phyloP scores from a whole-genome alignment of 2,888 invertebrate genomes.

The Linnaemya tessellans region DNA sequence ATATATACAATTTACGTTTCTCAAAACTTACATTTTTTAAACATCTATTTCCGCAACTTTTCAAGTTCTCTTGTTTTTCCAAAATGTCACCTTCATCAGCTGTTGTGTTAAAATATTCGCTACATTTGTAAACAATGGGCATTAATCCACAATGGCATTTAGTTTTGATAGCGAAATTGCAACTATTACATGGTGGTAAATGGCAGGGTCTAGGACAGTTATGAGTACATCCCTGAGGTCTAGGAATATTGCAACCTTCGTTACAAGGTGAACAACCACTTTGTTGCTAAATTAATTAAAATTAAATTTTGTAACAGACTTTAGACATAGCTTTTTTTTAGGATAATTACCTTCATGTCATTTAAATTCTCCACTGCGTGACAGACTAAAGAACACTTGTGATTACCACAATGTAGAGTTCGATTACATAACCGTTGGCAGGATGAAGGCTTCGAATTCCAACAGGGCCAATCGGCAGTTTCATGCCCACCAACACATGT shows the following conservation, averaged over 20 bases:
- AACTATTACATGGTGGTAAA: constrained; percentile 89
- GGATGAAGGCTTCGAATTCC: constrained; percentile 88
- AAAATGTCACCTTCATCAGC: constrained; percentile 82
- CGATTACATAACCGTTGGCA: constrained; percentile 92
- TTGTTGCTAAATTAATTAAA: constrained; percentile 82
- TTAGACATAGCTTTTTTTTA: not conserved
- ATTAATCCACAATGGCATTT: constrained; percentile 93
- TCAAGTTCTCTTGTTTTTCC: constrained; percentile 76
- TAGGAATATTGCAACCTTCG: constrained; percentile 85
- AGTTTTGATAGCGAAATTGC: constrained; percentile 87
- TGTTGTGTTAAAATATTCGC: constrained; percentile 86
- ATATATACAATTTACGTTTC: not conserved
- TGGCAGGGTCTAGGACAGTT: constrained; percentile 89
- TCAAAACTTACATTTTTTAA: constrained; percentile 87
- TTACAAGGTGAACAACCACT: constrained; percentile 86
- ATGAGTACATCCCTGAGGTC: constrained; percentile 91
- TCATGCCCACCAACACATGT: constrained; percentile 90
- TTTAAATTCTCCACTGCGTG: constrained; percentile 86
- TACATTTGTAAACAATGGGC: constrained; percentile 90
- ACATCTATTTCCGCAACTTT: constrained; percentile 92
- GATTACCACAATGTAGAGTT: constrained; percentile 90
- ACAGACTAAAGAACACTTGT: constrained; percentile 89
- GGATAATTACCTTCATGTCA: constrained; percentile 82
- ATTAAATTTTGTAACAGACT: not conserved
- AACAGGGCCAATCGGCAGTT: constrained; percentile 87